Percentiles rank a stretch among this genome's conserved stretches.
Conservation (phyloP, 2,797 vertebrate species). For the Presbytis comata region DNA sequence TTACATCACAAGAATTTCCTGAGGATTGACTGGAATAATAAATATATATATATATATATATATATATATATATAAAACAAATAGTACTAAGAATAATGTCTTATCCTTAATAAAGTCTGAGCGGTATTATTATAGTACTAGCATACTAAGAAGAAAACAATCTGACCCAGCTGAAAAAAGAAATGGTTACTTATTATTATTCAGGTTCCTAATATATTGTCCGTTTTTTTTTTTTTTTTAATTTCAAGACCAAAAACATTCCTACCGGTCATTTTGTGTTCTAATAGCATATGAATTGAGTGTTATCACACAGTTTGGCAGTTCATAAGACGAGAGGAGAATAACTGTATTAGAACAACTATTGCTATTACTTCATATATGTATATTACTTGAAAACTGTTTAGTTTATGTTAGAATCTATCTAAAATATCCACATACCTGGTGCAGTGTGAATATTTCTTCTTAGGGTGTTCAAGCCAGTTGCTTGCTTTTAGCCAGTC, state of each 20-base stretch:
- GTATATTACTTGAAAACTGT: neutral
- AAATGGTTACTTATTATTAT: neutral
- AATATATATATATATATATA: neutral
- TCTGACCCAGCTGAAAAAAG: neutral
- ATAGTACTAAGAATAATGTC: neutral
- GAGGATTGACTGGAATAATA: neutral
- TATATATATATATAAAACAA: neutral
- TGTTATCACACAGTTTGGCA: neutral
- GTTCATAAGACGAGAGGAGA: neutral
- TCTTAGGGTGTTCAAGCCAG: neutral
- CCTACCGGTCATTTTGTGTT: neutral
- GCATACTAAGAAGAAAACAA: neutral
- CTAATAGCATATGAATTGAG: neutral
- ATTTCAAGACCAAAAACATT: slow-evolving; percentile 9
- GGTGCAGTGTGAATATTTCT: neutral
- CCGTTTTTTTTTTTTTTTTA: neutral
- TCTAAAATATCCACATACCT: slow-evolving; percentile 42
- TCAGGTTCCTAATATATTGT: neutral
- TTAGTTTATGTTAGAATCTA: neutral
- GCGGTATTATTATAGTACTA: neutral
- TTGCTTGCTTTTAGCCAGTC: neutral
- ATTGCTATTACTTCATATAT: neutral
- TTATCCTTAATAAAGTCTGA: neutral
- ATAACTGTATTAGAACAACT: neutral
- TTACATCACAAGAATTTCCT: neutral